Percentiles rank a stretch among this genome's conserved stretches.
phyloP scores from a whole-genome alignment of 2,888 invertebrate species.

The Malacosoma neustria region DNA sequence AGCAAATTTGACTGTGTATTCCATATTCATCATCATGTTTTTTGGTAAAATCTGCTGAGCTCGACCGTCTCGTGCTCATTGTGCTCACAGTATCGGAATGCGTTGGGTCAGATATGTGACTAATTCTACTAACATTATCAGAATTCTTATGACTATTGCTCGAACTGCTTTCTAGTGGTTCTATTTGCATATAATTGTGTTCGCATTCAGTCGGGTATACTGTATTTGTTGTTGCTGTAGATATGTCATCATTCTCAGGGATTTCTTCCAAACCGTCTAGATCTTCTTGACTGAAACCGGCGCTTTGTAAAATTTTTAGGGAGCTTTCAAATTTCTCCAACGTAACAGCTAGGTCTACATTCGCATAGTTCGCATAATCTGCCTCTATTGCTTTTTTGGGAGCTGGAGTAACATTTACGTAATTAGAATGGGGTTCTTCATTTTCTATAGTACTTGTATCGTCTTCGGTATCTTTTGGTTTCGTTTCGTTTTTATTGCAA shows the following conservation, averaged over 20 bases:
- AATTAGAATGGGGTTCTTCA: slow-evolving; percentile 55
- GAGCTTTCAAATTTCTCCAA: slow-evolving; percentile 87
- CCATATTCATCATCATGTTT: slow-evolving; percentile 65
- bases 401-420: slow-evolving; percentile 64
- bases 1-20: slow-evolving; percentile 46
- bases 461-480: slow-evolving; percentile 55
- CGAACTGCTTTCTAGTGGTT: slow-evolving; percentile 51
- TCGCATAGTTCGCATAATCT: slow-evolving; percentile 78
- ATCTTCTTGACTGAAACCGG: slow-evolving; percentile 75
- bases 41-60: slow-evolving; percentile 78
- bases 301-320: slow-evolving; percentile 77
- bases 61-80: slow-evolving; percentile 69
- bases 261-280: slow-evolving; percentile 64
- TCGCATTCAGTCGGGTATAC: slow-evolving; percentile 55
- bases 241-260: slow-evolving; percentile 59
- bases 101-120: slow-evolving; percentile 68
- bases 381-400: slow-evolving; percentile 39
- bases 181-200: slow-evolving; percentile 60
- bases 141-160: slow-evolving; percentile 60
- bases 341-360: slow-evolving; percentile 84
- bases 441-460: slow-evolving; percentile 41
- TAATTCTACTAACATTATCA: slow-evolving; percentile 69
- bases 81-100: slow-evolving; percentile 59
- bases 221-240: slow-evolving; percentile 52
- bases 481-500: slow-evolving; percentile 67